These are phyloP conservation scores for Rhynchophorus ferrugineus DNA, from an alignment of 1,140 invertebrate genomes.

Conservation along the genomic window DNA sequence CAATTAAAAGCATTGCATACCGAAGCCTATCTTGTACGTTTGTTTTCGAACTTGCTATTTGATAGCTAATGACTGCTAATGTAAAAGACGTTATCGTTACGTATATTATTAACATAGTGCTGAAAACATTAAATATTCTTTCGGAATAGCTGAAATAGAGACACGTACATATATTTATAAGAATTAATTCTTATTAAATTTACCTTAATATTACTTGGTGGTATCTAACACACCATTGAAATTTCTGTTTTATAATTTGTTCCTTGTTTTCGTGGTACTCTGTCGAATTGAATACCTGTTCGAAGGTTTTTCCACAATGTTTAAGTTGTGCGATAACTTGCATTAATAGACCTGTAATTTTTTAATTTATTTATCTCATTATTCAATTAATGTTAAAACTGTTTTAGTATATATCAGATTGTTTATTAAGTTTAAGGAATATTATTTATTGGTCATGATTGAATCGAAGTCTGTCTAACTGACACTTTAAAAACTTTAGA, in stretches of 20 bases:
- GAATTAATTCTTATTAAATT: not conserved
- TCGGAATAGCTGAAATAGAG: slow-evolving; percentile 1
- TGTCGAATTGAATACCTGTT: not conserved
- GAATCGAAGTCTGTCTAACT: too few relatives aligned
- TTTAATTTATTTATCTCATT: not conserved
- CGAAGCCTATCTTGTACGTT: not conserved
- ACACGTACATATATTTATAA: not conserved
- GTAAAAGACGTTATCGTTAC: slow-evolving; percentile 8
- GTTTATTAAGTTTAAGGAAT: too few relatives aligned
- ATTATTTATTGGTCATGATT: too few relatives aligned
- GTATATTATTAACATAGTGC: slow-evolving; percentile 2
- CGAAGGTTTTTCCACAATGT: slow-evolving; percentile 1
- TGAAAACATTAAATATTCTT: slow-evolving; percentile 3
- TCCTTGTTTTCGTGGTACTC: not conserved
- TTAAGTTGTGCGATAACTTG: slow-evolving; percentile 6
- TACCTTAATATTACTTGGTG: slow-evolving; percentile 8
- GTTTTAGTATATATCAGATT: too few relatives aligned
- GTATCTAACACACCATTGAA: not conserved
- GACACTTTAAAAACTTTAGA: too few relatives aligned
- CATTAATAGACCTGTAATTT: not conserved
- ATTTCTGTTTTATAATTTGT: not conserved
- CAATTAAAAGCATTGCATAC: slow-evolving; percentile 2
- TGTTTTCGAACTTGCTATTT: slow-evolving; percentile 3
- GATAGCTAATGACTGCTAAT: slow-evolving; percentile 5
- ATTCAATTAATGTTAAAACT: not conserved